Conservation (phyloP, 2,888 invertebrate species). For the Diaperis boleti region DNA sequence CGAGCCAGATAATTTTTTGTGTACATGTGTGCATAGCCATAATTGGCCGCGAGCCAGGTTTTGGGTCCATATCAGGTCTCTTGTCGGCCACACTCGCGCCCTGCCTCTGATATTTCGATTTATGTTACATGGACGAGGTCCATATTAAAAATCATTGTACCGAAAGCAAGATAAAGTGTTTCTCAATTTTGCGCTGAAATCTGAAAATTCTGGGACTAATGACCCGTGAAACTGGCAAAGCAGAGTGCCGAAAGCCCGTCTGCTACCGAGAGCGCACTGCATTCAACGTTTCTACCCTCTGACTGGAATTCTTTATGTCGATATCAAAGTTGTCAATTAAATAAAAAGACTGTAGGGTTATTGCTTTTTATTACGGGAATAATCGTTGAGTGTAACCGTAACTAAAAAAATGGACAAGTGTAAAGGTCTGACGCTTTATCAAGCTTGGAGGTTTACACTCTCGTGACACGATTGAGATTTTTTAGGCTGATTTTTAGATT, state of each 20-base stretch:
- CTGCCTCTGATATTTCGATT: slow-evolving; percentile 54
- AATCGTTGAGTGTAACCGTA: slow-evolving; percentile 16
- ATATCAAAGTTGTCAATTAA: slow-evolving; percentile 44
- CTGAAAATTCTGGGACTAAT: slow-evolving; percentile 54
- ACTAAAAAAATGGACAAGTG: neutral
- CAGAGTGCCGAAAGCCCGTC: slow-evolving; percentile 34
- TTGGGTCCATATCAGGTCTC: slow-evolving; percentile 30
- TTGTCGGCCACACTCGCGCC: slow-evolving; percentile 49
- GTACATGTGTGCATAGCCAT: slow-evolving; percentile 7
- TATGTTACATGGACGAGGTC: slow-evolving; percentile 54
- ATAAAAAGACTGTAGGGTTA: slow-evolving; percentile 24
- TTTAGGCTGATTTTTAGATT: too few species aligned
- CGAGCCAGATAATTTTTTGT: slow-evolving; percentile 26
- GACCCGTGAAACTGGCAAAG: slow-evolving; percentile 55
- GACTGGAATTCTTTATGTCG: slow-evolving; percentile 45
- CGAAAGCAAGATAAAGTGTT: slow-evolving; percentile 63
- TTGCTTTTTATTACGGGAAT: slow-evolving; percentile 34
- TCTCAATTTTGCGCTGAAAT: slow-evolving; percentile 55
- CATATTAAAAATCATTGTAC: slow-evolving; percentile 61
- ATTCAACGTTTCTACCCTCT: slow-evolving; percentile 33
- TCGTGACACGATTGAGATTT: too few species aligned
- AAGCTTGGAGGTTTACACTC: neutral
- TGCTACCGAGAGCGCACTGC: slow-evolving; percentile 32
- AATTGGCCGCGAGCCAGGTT: slow-evolving; percentile 29
- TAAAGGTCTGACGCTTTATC: neutral